Evolutionary conservation across 23 tunicate species (phyloP).

Genomic region (Ciona savignyi): DNA sequence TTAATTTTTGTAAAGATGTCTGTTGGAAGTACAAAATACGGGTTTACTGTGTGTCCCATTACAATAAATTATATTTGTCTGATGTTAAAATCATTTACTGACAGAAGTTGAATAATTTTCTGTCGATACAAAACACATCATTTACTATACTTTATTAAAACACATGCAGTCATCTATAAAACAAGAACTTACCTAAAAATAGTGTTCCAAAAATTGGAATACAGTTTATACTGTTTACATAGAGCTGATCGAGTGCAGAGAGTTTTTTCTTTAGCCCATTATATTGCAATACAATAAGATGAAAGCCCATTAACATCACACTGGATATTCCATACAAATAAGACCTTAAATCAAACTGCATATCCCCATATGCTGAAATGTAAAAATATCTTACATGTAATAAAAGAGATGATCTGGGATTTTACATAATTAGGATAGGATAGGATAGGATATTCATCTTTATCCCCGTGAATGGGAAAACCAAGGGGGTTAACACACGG

Average conservation of each 20-base stretch:
- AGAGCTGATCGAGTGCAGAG: constrained; percentile 43
- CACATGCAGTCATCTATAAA: no score
- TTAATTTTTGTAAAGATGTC: no score
- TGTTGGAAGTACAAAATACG: no score
- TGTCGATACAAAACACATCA: neutral
- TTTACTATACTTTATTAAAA: neutral
- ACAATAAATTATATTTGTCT: no score
- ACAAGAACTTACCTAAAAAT: constrained; percentile 17
- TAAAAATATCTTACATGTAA: no score
- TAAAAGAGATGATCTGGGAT: no score
- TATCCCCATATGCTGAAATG: constrained; percentile 69
- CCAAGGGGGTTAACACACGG: neutral
- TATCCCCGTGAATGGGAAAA: neutral
- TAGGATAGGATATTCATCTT: neutral
- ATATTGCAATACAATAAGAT: constrained; percentile 55
- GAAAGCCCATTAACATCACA: constrained; percentile 56
- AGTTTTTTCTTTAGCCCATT: constrained; percentile 42
- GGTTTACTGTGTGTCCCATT: no score
- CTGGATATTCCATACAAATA: constrained; percentile 55
- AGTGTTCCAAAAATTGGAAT: constrained; percentile 46
- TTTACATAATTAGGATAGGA: no score
- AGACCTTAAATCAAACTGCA: constrained; percentile 49
- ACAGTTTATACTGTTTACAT: constrained; percentile 76
- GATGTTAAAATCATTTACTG: no score
- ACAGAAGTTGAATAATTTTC: neutral